Base-by-base conservation (phyloP, 1,140 invertebrate species). In the Apocrypta bakeri region DNA sequence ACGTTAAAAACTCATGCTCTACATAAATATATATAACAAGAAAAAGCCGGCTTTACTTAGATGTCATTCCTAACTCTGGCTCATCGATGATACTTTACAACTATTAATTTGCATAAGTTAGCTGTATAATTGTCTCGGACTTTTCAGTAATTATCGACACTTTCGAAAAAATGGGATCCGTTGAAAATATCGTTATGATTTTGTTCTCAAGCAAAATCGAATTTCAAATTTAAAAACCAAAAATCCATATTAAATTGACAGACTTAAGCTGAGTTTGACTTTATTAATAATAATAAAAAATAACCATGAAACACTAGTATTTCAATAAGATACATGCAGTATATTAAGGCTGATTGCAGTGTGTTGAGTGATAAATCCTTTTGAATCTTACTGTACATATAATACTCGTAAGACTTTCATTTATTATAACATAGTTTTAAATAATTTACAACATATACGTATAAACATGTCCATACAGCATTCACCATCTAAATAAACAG, bases 361-460 rank as follows among this genome's bases (percentile, higher is more conserved):
- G 33, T 21, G 29, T 25, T 40, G 33, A 21, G 17, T n/a, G 33
- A 63, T 27, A 31, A 78, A 33, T 78, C 33, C 37, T n/a, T 37
- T 68, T 61, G 40, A 71, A 71, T n/a, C 66, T 79, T 29, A 27
- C 71, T 79, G 71, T 71, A 21, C 68, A 79, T n/a, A n/a, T 78
- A 68, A 78, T 78, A 78, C 63, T 78, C 61, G 21, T 14, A 25
- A 66, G 33, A 33, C n/a, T 29, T 27, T 79, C 66, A 56, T 79
- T 56, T 79, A 79, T 69, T 69, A 69, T 40, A 79, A 69, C 7
- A 40, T 79, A 64, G 17, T 2, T 21, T 56, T 69, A 48, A 48
- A 79, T 79, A 31, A 79, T 69, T 69, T 48, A 56, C 25, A 69
- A 69, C 37, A 12, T 37, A 9, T 37, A 37, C 33, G 33, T 37